These are phyloP conservation scores for Cyprinodon variegatus DNA, from an alignment of 2,113 vertebrate species.

Conservation along the genomic window DNA sequence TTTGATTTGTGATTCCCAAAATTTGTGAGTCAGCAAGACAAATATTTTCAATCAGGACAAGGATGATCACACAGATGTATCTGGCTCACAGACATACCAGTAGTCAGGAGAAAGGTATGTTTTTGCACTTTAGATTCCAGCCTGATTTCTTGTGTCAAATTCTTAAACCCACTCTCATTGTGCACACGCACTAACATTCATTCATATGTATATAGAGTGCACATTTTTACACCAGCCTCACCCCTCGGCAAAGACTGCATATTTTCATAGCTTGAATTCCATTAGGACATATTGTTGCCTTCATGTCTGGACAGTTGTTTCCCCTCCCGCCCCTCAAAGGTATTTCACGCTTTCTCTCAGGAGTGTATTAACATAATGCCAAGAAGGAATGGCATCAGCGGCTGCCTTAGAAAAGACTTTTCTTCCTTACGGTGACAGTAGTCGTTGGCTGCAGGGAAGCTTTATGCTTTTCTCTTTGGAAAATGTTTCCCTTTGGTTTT, in stretches of 20 bases:
- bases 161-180: constrained; percentile 57
- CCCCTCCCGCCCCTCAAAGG: background rate
- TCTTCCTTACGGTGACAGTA: background rate
- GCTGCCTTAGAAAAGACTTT: background rate
- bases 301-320: constrained; percentile 44
- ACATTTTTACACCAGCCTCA: constrained; percentile 37
- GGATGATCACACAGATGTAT: constrained; percentile 68
- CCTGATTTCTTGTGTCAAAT: constrained; percentile 74
- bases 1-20: constrained; percentile 42
- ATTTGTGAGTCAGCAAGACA: constrained; percentile 47
- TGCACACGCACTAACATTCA: constrained; percentile 33
- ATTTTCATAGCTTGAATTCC: constrained; percentile 56
- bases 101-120: constrained; percentile 78
- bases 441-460: background rate
- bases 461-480: background rate
- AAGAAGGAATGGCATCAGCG: background rate
- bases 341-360: background rate
- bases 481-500: background rate
- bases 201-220: constrained; percentile 4
- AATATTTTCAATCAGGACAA: constrained; percentile 61
- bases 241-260: constrained; percentile 51
- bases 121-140: constrained; percentile 80
- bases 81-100: constrained; percentile 64
- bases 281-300: constrained; percentile 41
- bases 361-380: background rate